Percentiles rank a stretch among this genome's conserved stretches.
Conservation (phyloP, 92 coral and sea anemone genomes). For the Porites rus region DNA sequence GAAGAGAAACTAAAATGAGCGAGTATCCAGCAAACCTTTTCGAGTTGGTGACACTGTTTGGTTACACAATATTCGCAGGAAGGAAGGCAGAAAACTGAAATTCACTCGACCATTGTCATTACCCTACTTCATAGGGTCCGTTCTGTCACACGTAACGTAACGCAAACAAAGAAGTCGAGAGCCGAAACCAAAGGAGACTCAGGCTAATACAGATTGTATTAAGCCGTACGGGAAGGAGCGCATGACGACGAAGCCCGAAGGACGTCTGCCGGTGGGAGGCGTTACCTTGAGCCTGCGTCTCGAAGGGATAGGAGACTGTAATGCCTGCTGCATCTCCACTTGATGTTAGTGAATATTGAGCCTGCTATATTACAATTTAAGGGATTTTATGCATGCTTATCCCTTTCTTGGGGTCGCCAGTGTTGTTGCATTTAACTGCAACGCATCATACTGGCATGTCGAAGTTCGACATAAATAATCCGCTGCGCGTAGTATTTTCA, state of each 20-base stretch:
- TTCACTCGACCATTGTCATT: slow-evolving; percentile 60
- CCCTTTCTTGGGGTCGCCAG: too few relatives aligned
- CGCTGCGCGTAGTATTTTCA: too few relatives aligned
- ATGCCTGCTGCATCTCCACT: too few relatives aligned
- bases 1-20: slow-evolving; percentile 50
- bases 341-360: too few relatives aligned
- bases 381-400: too few relatives aligned
- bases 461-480: too few relatives aligned
- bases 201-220: slow-evolving; percentile 22
- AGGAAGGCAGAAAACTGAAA: slow-evolving; percentile 58
- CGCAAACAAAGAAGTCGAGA: slow-evolving; percentile 43
- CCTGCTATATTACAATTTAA: too few relatives aligned
- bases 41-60: slow-evolving; percentile 74
- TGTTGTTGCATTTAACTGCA: too few relatives aligned
- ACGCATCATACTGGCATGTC: too few relatives aligned
- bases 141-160: slow-evolving; percentile 63
- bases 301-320: too few relatives aligned
- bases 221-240: slow-evolving; percentile 17
- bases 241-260: too few relatives aligned
- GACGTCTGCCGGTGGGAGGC: too few relatives aligned
- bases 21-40: slow-evolving; percentile 40
- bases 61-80: slow-evolving; percentile 59
- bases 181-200: slow-evolving; percentile 40
- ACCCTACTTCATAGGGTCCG: slow-evolving; percentile 49
- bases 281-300: slow-evolving; percentile 46